Conservation (phyloP, 2,797 vertebrate genomes). For the Hemitrygon akajei region DNA sequence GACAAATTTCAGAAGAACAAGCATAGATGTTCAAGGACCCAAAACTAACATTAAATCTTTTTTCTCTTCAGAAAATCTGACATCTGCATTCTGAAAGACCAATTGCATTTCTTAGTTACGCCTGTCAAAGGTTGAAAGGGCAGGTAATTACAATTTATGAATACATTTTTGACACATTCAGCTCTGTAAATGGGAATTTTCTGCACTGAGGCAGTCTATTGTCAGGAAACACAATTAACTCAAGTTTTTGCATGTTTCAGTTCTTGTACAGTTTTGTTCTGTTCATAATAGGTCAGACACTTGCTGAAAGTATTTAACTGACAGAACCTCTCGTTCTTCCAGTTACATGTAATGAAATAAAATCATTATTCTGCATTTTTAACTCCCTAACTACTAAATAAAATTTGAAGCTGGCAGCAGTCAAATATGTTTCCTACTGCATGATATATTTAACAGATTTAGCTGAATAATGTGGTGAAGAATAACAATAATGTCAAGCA, state of each 20-base stretch:
- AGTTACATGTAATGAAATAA: conserved; percentile 18
- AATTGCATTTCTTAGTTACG: conserved; percentile 37
- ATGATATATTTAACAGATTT: conserved; percentile 21
- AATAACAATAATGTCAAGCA: conserved; percentile 37
- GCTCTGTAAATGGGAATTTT: conserved; percentile 37
- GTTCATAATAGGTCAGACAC: conserved; percentile 31
- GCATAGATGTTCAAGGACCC: neutral
- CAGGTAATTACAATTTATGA: conserved; percentile 38
- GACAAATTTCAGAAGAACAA: conserved; percentile 27
- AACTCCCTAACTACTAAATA: conserved; percentile 24
- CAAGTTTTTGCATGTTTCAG: conserved; percentile 36
- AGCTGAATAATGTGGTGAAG: conserved; percentile 29
- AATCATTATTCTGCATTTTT: conserved; percentile 22
- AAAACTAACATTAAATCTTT: conserved; percentile 26
- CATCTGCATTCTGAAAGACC: conserved; percentile 37
- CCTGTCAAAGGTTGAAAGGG: conserved; percentile 38
- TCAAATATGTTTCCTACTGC: neutral
- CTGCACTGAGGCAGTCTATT: conserved; percentile 27
- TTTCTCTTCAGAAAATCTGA: conserved; percentile 30
- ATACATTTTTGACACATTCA: conserved; percentile 38
- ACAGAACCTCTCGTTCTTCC: conserved; percentile 22
- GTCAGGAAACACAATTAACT: conserved; percentile 38
- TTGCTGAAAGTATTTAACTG: conserved; percentile 31
- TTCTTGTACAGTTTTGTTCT: conserved; percentile 38
- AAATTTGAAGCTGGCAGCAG: conserved; percentile 12